phyloP scores from a whole-genome alignment of 2,888 invertebrate species.

The Synanthedon vespiformis region DNA sequence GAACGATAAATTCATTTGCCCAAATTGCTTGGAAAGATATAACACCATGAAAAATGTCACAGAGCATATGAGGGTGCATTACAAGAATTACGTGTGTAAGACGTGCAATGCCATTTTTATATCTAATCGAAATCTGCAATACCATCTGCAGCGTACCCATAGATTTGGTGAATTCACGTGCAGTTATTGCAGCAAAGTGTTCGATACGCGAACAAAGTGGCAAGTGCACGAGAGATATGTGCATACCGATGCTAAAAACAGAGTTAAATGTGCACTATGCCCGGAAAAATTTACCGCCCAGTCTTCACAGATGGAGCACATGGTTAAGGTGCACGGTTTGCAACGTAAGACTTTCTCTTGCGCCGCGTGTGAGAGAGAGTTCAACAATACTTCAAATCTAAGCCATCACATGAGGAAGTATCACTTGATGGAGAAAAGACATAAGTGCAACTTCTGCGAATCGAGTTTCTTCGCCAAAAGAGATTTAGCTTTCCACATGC shows the following conservation, averaged over 20 bases:
- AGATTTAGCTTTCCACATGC: conserved; percentile 35
- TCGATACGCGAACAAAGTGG: conserved; percentile 8
- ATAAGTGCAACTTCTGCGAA: conserved; percentile 17
- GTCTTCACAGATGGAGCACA: conserved; percentile 13
- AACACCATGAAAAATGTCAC: conserved; percentile 14
- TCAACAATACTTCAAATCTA: conserved; percentile 9
- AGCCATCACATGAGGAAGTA: conserved; percentile 11
- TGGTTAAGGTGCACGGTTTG: conserved; percentile 12
- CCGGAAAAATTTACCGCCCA: conserved; percentile 13
- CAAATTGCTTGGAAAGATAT: conserved; percentile 18
- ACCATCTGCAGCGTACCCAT: conserved; percentile 11
- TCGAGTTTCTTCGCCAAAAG: conserved; percentile 30
- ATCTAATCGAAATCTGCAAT: conserved; percentile 2
- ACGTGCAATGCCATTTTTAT: conserved; percentile 15
- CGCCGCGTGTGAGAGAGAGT: conserved; percentile 14
- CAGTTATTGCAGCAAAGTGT: conserved; percentile 12
- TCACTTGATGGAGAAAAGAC: conserved; percentile 16
- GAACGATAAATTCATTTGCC: conserved; percentile 18
- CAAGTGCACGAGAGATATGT: conserved; percentile 12
- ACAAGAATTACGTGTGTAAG: conserved; percentile 2
- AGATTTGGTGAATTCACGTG: conserved; percentile 17
- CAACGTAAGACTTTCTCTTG: conserved; percentile 9
- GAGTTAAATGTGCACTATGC: conserved; percentile 18
- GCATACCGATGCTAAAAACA: conserved; percentile 4
- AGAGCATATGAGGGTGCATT: conserved; percentile 1